phyloP scores from a whole-genome alignment of 1,140 invertebrate genomes.

The Drosophila simulans region DNA sequence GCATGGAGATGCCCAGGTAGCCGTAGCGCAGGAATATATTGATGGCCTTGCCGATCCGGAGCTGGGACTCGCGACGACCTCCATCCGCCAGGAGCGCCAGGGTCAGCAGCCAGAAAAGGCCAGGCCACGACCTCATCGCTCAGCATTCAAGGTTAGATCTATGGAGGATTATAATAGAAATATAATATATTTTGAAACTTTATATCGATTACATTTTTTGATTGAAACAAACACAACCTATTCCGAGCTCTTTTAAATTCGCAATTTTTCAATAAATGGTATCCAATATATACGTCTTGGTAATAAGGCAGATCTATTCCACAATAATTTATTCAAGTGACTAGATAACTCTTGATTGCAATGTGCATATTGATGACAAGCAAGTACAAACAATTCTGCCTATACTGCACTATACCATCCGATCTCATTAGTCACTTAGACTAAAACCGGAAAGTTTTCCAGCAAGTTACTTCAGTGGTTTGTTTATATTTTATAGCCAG shows the following conservation, averaged over 20 bases:
- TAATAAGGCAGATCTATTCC: neutral
- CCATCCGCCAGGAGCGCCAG: constrained; percentile 63
- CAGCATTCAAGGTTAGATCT: constrained; percentile 62
- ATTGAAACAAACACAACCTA: too few relatives aligned
- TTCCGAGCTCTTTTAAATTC: too few relatives aligned
- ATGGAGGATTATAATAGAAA: neutral
- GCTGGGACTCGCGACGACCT: constrained; percentile 86
- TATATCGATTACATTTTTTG: too few relatives aligned
- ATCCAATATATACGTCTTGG: neutral
- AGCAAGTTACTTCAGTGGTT: too few relatives aligned
- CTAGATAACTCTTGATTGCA: neutral
- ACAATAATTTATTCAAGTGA: neutral
- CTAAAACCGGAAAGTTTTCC: neutral
- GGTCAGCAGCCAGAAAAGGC: constrained; percentile 72
- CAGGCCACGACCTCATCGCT: constrained; percentile 69
- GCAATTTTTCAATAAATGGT: too few relatives aligned
- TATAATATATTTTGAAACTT: neutral
- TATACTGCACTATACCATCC: neutral
- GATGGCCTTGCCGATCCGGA: constrained; percentile 89
- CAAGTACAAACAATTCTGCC: too few relatives aligned
- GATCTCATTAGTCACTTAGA: neutral
- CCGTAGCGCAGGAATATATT: constrained; percentile 91
- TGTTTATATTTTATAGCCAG: constrained; percentile 4
- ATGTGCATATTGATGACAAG: neutral
- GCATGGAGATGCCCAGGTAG: constrained; percentile 93